A percentile compares a stretch with the other conserved stretches of the same genome.
phyloP scores from a whole-genome alignment of 2,888 invertebrate genomes.

The Macrophya annulata region DNA sequence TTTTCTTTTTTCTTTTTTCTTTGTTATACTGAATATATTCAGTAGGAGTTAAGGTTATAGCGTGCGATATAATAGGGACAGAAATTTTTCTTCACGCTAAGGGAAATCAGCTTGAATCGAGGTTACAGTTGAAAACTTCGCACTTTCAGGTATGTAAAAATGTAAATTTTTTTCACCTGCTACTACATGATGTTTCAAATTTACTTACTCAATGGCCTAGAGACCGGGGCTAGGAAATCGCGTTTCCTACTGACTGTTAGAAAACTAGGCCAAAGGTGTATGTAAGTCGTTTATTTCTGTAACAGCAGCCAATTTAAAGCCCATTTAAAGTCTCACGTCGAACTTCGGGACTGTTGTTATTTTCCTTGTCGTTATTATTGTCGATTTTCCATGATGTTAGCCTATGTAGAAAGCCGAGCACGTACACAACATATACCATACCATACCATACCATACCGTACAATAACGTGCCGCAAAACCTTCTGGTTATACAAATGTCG shows the following conservation, averaged over 20 bases:
- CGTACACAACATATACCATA: too few relatives aligned
- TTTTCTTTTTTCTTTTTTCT: neutral
- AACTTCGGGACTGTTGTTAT: slow-evolving; percentile 1
- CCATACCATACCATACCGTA: too few relatives aligned
- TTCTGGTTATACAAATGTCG: slow-evolving; percentile 13
- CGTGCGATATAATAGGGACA: neutral
- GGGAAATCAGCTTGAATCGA: neutral
- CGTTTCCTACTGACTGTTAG: slow-evolving; percentile 4
- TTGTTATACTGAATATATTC: neutral
- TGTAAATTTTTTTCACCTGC: neutral
- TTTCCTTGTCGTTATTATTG: neutral
- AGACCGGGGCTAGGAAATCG: neutral
- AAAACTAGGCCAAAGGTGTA: slow-evolving; percentile 42
- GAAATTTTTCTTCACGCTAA: neutral
- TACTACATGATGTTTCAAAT: slow-evolving; percentile 7
- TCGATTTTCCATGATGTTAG: neutral
- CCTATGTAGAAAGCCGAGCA: neutral
- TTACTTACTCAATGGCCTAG: slow-evolving; percentile 11
- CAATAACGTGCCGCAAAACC: neutral
- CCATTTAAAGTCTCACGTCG: slow-evolving; percentile 38
- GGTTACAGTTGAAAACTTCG: neutral
- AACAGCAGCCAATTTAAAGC: slow-evolving; percentile 41
- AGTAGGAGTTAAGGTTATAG: neutral
- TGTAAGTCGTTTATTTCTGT: slow-evolving; percentile 45
- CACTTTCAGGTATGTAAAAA: slow-evolving; percentile 15